Conservation (phyloP, 2,113 vertebrate genomes). For the Engraulis encrasicolus region DNA sequence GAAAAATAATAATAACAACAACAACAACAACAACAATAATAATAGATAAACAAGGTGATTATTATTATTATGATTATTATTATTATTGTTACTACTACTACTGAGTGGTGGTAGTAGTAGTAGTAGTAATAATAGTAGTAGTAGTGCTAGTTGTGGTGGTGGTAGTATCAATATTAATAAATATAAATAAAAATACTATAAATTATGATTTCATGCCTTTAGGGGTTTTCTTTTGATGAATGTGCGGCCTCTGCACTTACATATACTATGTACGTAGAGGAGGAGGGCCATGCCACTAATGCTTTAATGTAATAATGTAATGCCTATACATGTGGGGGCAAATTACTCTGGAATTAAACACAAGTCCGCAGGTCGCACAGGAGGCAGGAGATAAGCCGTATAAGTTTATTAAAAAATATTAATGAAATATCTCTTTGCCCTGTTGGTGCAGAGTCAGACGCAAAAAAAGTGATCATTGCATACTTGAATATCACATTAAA, state of each 20-base stretch:
- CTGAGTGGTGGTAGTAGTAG: too few species aligned
- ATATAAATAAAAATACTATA: conserved; percentile 66
- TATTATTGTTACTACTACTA: conserved; percentile 75
- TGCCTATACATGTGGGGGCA: conserved; percentile 66
- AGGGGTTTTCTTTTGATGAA: conserved; percentile 54
- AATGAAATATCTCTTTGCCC: conserved; percentile 67
- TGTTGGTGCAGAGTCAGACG: neutral
- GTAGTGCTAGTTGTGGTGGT: conserved; percentile 45
- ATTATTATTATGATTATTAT: conserved; percentile 59
- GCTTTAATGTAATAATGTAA: conserved; percentile 65
- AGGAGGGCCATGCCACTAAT: conserved; percentile 75
- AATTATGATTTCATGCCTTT: conserved; percentile 65
- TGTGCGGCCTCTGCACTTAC: conserved; percentile 64
- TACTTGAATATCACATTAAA: neutral
- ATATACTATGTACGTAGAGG: conserved; percentile 64
- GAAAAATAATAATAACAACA: conserved; percentile 19
- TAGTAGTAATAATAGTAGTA: conserved; percentile 63
- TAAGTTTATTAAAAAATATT: conserved; percentile 79
- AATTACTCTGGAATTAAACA: conserved; percentile 79
- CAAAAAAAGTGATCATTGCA: neutral
- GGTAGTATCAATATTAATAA: conserved; percentile 34
- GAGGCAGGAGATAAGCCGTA: conserved; percentile 69
- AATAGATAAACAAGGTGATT: neutral
- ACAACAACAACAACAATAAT: neutral
- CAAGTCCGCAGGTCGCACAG: conserved; percentile 70